These are phyloP conservation scores for Morelia viridis DNA, from an alignment of 2,797 vertebrate genomes.

Conservation along the genomic window DNA sequence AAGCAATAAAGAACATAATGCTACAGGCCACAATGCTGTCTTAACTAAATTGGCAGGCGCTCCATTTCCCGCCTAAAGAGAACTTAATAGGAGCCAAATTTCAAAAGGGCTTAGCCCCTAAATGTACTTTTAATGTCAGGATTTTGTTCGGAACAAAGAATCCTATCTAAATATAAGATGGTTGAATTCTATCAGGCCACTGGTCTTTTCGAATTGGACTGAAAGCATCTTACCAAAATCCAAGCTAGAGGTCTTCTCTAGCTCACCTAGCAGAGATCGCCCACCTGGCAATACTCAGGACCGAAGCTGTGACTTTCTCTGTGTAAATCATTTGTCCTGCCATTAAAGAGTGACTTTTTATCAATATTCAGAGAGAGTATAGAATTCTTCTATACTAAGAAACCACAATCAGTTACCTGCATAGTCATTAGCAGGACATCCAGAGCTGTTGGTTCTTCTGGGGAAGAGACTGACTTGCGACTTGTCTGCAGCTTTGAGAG, in stretches of 20 bases:
- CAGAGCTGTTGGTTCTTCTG: slow-evolving; percentile 85
- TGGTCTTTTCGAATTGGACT: neutral
- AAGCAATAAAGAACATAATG: neutral
- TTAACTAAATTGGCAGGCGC: neutral
- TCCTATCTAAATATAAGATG: neutral
- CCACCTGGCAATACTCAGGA: neutral
- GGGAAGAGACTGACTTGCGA: slow-evolving; percentile 86
- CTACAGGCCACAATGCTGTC: no score
- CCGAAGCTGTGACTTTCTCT: neutral
- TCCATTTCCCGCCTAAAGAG: neutral
- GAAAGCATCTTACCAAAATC: neutral
- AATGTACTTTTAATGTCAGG: neutral
- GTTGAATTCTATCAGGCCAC: neutral
- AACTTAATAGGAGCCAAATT: neutral
- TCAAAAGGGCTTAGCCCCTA: neutral
- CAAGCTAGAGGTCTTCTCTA: neutral
- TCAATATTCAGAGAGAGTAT: neutral
- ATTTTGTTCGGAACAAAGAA: neutral
- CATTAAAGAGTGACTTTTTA: neutral
- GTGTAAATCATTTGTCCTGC: neutral
- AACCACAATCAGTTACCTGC: slow-evolving; percentile 70
- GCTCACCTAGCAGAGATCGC: neutral
- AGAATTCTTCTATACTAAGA: neutral
- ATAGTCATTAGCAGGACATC: slow-evolving; percentile 86
- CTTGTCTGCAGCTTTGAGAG: slow-evolving; percentile 86